phyloP scores from a whole-genome alignment of 1,140 invertebrate species.

The Glossosoma conforme region DNA sequence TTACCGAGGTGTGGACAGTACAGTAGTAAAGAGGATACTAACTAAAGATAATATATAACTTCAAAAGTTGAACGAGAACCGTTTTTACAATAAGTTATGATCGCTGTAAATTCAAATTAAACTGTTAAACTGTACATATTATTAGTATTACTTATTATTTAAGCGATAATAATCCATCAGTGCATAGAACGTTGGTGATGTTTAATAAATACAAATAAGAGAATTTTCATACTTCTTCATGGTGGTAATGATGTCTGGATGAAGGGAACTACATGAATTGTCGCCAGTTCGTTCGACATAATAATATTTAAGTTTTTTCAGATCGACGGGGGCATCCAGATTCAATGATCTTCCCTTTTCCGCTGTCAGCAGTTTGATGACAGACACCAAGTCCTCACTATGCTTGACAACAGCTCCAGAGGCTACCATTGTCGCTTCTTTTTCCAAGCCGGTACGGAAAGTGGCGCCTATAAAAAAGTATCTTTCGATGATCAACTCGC shows the following conservation, averaged over 20 bases:
- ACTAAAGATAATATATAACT: no score
- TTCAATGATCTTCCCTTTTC: constrained; percentile 43
- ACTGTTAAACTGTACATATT: constrained; percentile 32
- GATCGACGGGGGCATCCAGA: constrained; percentile 34
- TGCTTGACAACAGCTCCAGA: constrained; percentile 77
- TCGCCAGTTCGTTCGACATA: constrained; percentile 71
- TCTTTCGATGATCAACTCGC: no score
- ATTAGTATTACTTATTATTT: constrained; percentile 9
- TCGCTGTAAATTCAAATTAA: no score
- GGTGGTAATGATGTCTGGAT: constrained; percentile 59
- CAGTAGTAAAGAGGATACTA: no score
- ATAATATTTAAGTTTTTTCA: constrained; percentile 64
- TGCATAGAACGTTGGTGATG: background rate
- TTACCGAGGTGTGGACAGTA: no score
- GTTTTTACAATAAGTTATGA: no score
- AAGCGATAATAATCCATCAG: background rate
- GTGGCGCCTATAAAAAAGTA: constrained; percentile 55
- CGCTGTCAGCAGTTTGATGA: constrained; percentile 60
- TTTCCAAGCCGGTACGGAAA: constrained; percentile 51
- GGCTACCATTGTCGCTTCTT: constrained; percentile 56
- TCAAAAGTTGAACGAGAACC: no score
- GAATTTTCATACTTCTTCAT: constrained; percentile 50
- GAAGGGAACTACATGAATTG: constrained; percentile 62
- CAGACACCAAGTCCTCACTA: constrained; percentile 67
- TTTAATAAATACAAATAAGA: constrained; percentile 1